Percentiles rank a stretch among this genome's conserved stretches.
phyloP scores from a whole-genome alignment of 2,113 vertebrate species.

The Centropristis striata region DNA sequence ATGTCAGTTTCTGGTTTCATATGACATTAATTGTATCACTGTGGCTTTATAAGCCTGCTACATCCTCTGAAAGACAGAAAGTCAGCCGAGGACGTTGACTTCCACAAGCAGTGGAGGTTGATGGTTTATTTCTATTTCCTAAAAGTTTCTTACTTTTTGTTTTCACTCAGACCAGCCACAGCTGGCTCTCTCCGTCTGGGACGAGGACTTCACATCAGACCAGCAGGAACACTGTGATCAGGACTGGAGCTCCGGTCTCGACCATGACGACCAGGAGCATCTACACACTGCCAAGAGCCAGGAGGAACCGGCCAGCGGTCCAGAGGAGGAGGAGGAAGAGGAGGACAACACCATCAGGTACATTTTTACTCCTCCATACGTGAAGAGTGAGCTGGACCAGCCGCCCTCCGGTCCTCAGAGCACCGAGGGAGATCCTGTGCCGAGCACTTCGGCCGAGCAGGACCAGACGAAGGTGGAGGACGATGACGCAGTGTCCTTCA shows the following conservation, averaged over 20 bases:
- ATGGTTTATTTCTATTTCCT: too few species aligned
- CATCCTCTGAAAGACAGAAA: too few species aligned
- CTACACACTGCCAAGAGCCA: background rate
- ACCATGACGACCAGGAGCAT: background rate
- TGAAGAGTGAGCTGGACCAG: conserved; percentile 10
- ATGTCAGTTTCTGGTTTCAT: background rate
- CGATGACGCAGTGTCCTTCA: accelerated
- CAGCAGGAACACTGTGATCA: conserved; percentile 26
- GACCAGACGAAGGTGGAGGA: background rate
- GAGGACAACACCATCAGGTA: conserved; percentile 39
- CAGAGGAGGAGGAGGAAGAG: conserved; percentile 9
- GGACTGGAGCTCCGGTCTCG: conserved; percentile 21
- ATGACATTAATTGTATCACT: too few species aligned
- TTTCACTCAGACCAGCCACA: conserved; percentile 47
- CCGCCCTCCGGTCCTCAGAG: background rate
- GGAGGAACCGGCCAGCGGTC: background rate
- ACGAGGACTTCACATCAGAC: conserved; percentile 37
- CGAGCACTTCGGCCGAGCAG: conserved; percentile 40
- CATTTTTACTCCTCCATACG: conserved; percentile 34
- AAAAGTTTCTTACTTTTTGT: background rate
- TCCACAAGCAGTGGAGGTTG: too few species aligned
- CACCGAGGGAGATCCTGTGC: conserved; percentile 33
- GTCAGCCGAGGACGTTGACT: too few species aligned
- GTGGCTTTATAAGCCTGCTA: too few species aligned
- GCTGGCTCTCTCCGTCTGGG: conserved; percentile 63